Percentiles rank a stretch among this genome's conserved stretches.
These are phyloP conservation scores for Hipparchia semele DNA, from an alignment of 2,888 invertebrate species.

Conservation along the genomic window DNA sequence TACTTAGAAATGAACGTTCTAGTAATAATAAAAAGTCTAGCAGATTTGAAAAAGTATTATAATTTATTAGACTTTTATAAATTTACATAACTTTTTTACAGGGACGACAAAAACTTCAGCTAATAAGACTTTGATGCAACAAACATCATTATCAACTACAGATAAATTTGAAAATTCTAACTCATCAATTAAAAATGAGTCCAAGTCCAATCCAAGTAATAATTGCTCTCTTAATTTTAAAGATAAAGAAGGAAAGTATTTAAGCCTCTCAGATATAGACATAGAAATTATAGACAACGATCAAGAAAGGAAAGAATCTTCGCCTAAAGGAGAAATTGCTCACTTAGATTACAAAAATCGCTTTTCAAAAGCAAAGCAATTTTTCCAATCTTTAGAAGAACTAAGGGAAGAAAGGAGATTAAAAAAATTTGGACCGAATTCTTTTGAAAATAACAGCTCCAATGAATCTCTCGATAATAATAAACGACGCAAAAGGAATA, in stretches of 20 bases:
- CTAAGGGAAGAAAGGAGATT: conserved; percentile 60
- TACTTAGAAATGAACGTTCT: no score
- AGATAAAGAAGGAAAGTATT: conserved; percentile 60
- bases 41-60: neutral
- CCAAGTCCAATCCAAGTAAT: conserved; percentile 41
- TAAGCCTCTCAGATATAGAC: conserved; percentile 73
- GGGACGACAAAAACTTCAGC: conserved; percentile 40
- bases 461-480: conserved; percentile 66
- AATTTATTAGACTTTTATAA: neutral
- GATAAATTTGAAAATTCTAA: conserved; percentile 6
- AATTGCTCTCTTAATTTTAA: conserved; percentile 54
- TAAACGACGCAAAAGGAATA: conserved; percentile 47
- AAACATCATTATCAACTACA: conserved; percentile 9
- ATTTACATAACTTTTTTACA: conserved; percentile 31
- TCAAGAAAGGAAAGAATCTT: conserved; percentile 53
- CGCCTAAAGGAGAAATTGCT: conserved; percentile 51
- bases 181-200: conserved; percentile 8
- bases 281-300: conserved; percentile 71
- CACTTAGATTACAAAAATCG: conserved; percentile 72
- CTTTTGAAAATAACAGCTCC: conserved; percentile 59
- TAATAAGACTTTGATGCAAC: conserved; percentile 17
- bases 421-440: conserved; percentile 70
- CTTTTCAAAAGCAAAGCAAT: conserved; percentile 76
- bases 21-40: no score
- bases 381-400: conserved; percentile 77